Evolutionary conservation across 2,797 vertebrate species (phyloP).

Genomic region (Betta splendens): DNA sequence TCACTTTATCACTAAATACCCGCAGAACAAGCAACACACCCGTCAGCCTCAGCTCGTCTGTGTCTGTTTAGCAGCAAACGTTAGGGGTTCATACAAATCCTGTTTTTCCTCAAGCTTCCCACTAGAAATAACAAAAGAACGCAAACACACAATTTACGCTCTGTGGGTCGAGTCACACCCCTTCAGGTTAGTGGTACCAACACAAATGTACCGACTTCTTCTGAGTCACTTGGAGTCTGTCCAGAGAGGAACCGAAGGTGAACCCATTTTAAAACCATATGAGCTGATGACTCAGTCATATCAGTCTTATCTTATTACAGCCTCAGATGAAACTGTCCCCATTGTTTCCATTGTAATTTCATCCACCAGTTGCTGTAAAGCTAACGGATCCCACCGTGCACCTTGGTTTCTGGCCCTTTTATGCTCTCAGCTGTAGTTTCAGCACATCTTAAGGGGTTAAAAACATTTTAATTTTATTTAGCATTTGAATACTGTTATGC

Average conservation of each 20-base stretch:
- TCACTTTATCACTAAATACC: background rate
- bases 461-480: background rate
- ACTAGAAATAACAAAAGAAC: background rate
- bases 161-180: slow-evolving; percentile 39
- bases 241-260: too few relatives aligned
- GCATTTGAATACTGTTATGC: too few relatives aligned
- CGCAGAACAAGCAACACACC: background rate
- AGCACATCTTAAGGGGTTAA: background rate
- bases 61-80: background rate
- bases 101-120: too few relatives aligned
- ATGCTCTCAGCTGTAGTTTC: background rate
- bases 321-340: background rate
- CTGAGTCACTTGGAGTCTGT: slow-evolving; percentile 28
- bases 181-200: background rate
- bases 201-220: slow-evolving; percentile 18
- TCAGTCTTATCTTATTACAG: slow-evolving; percentile 6
- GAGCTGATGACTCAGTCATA: slow-evolving; percentile 3
- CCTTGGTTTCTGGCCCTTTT: background rate
- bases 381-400: background rate
- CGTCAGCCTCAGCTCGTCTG: background rate
- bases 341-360: slow-evolving; percentile 1
- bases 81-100: background rate
- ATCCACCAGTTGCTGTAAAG: background rate
- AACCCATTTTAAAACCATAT: slow-evolving; percentile 6
- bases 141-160: slow-evolving; percentile 3